These are phyloP conservation scores for Zoanthus gigantus DNA, from an alignment of 92 coral and sea anemone species.

Conservation along the genomic window DNA sequence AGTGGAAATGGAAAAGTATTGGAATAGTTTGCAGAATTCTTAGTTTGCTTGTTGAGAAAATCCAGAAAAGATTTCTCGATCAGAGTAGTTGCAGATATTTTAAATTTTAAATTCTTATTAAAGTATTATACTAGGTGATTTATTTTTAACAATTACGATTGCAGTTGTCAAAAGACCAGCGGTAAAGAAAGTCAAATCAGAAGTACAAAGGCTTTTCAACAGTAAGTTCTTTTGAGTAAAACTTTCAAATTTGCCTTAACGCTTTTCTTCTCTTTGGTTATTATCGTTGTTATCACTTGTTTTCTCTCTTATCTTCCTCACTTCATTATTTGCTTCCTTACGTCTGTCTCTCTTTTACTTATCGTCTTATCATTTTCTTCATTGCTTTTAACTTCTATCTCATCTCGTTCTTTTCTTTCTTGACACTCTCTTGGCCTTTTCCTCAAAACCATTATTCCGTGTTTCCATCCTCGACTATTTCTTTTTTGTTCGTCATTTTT, in stretches of 20 bases:
- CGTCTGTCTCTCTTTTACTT: background rate
- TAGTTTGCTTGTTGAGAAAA: background rate
- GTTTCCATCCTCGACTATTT: background rate
- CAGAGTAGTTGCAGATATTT: background rate
- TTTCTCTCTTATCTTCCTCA: background rate
- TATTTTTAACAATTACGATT: background rate
- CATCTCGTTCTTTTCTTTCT: background rate
- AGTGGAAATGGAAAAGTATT: background rate
- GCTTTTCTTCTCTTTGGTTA: background rate
- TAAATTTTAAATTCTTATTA: background rate
- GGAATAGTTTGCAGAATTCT: background rate
- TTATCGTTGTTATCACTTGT: background rate
- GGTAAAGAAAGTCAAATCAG: slow-evolving; percentile 76
- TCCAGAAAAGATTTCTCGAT: background rate
- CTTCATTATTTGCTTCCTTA: background rate
- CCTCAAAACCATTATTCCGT: background rate
- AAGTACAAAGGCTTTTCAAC: slow-evolving; percentile 70
- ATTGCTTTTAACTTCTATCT: background rate
- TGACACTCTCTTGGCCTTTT: background rate
- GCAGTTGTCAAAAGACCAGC: slow-evolving; percentile 49
- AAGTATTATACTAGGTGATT: background rate
- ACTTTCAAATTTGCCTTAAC: background rate
- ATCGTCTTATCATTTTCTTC: background rate
- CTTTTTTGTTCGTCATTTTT: background rate
- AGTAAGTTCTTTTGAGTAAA: slow-evolving; percentile 55